These are phyloP conservation scores for Puntigrus tetrazona DNA, from an alignment of 2,113 vertebrate genomes.

Conservation along the genomic window DNA sequence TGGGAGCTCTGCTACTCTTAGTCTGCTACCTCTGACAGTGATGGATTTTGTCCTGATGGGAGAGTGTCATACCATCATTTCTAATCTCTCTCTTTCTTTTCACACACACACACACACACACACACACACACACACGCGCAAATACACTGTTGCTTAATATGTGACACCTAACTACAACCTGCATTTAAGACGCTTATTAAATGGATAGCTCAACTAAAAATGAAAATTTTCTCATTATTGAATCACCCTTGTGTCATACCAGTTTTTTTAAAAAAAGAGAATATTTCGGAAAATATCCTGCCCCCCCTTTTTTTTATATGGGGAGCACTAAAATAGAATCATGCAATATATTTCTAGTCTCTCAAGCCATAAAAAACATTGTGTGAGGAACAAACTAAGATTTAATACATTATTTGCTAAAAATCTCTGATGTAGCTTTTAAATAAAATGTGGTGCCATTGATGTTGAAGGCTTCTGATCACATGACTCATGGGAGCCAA, in stretches of 20 bases:
- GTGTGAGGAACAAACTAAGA: background rate
- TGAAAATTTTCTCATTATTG: background rate
- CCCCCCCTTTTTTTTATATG: no score
- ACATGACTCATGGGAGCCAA: background rate
- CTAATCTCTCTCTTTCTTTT: slow-evolving; percentile 54
- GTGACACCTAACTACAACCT: background rate
- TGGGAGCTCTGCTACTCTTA: slow-evolving; percentile 34
- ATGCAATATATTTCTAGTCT: background rate
- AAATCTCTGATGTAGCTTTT: background rate
- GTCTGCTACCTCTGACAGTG: slow-evolving; percentile 52
- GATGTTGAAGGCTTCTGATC: background rate
- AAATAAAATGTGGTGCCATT: background rate
- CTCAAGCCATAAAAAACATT: background rate
- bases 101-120: background rate
- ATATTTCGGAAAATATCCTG: background rate
- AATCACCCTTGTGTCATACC: background rate
- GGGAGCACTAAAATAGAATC: background rate
- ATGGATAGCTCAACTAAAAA: background rate
- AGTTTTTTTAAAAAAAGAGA: background rate
- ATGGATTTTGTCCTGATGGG: slow-evolving; percentile 55
- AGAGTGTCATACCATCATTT: slow-evolving; percentile 59
- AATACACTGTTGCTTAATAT: slow-evolving; percentile 31
- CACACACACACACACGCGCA: slow-evolving; percentile 15
- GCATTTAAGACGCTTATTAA: background rate
- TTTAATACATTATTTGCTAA: background rate